Conservation (phyloP, 2,888 invertebrate genomes). For the Cepaea hortensis region DNA sequence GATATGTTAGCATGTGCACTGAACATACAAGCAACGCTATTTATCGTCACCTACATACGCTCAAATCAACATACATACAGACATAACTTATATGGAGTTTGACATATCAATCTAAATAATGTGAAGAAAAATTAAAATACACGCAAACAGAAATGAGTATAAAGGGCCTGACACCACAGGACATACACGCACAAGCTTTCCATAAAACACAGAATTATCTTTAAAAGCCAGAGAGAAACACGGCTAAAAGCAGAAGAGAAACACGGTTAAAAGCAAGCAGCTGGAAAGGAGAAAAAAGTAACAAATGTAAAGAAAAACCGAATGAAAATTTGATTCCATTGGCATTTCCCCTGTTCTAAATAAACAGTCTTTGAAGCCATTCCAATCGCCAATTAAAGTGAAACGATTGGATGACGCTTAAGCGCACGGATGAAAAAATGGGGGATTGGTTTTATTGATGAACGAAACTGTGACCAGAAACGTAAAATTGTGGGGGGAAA, state of each 20-base stretch:
- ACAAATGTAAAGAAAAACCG: neutral
- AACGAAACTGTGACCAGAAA: constrained; percentile 2
- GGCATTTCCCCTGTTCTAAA: neutral
- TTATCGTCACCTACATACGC: too few species aligned
- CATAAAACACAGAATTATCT: too few species aligned
- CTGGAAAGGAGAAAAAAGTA: neutral
- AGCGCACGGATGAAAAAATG: neutral
- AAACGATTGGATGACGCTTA: constrained; percentile 17
- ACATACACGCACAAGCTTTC: too few species aligned
- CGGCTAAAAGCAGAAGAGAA: neutral
- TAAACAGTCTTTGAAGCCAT: constrained; percentile 24
- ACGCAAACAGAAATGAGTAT: too few species aligned
- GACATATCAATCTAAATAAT: too few species aligned
- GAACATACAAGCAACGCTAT: too few species aligned
- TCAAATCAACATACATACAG: too few species aligned
- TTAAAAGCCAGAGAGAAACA: too few species aligned
- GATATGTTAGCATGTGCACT: too few species aligned
- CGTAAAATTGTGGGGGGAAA: neutral
- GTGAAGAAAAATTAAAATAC: too few species aligned
- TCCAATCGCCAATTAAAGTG: constrained; percentile 7
- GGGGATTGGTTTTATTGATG: neutral
- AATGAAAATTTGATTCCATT: neutral
- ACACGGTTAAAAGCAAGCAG: neutral
- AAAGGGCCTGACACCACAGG: too few species aligned
- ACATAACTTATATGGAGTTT: too few species aligned